Evolutionary conservation across 2,113 vertebrate species (phyloP).

Genomic region (Nerophis lumbriciformis): DNA sequence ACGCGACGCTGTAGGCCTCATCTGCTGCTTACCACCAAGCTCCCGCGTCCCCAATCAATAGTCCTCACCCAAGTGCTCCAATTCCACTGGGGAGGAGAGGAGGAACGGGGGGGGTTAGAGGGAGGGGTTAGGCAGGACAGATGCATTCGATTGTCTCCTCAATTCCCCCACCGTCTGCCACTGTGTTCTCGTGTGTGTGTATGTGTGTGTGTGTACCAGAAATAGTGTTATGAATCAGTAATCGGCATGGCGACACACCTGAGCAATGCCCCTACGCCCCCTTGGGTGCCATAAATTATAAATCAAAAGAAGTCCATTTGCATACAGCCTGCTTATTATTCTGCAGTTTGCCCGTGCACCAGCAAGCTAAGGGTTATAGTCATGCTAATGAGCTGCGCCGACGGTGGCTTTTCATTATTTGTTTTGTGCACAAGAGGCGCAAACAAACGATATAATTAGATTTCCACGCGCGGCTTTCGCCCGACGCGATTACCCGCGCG

Average conservation of each 20-base stretch:
- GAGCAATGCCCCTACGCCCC: slow-evolving; percentile 74
- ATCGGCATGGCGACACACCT: slow-evolving; percentile 78
- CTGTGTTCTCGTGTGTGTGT: slow-evolving; percentile 40
- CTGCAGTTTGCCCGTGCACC: slow-evolving; percentile 61
- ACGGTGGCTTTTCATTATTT: slow-evolving; percentile 71
- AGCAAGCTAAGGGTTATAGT: slow-evolving; percentile 68
- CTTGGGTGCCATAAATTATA: slow-evolving; percentile 78
- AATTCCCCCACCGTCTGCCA: slow-evolving; percentile 67
- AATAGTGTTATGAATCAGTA: slow-evolving; percentile 74
- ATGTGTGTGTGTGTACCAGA: slow-evolving; percentile 42
- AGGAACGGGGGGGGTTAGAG: slow-evolving; percentile 22
- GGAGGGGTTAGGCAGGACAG: slow-evolving; percentile 57
- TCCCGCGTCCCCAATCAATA: slow-evolving; percentile 74
- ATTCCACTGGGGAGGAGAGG: slow-evolving; percentile 66
- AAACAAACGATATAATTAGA: slow-evolving; percentile 71
- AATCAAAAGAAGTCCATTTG: slow-evolving; percentile 77
- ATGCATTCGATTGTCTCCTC: slow-evolving; percentile 77
- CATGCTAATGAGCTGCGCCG: slow-evolving; percentile 74
- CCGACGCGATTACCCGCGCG: slow-evolving; percentile 34
- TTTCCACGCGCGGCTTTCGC: slow-evolving; percentile 64
- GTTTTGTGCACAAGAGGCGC: slow-evolving; percentile 57
- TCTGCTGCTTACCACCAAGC: slow-evolving; percentile 66
- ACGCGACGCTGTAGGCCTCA: slow-evolving; percentile 61
- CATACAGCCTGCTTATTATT: slow-evolving; percentile 76
- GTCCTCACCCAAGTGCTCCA: slow-evolving; percentile 70